Evolutionary conservation across 2,797 vertebrate species (phyloP).

Genomic region (Chelidonichthys spinosus): DNA sequence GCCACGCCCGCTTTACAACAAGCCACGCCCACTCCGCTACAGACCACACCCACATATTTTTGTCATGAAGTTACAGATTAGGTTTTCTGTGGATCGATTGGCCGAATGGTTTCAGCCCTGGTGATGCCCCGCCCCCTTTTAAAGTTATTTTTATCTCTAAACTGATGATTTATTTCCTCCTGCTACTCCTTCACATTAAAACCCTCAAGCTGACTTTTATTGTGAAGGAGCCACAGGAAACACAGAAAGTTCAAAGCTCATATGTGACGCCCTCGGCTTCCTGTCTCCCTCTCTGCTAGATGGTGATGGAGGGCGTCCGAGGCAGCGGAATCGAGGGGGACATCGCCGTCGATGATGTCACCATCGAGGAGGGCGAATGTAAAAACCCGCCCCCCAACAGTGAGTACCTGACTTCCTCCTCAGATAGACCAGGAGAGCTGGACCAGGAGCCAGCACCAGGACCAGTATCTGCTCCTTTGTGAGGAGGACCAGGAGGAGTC

Average conservation of each 20-base stretch:
- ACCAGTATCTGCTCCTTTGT: too few relatives aligned
- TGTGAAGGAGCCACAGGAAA: background rate
- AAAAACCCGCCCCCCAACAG: conserved; percentile 92
- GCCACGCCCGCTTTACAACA: background rate
- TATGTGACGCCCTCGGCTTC: background rate
- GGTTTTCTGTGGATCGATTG: too few relatives aligned
- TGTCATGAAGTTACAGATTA: too few relatives aligned
- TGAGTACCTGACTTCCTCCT: conserved; percentile 74
- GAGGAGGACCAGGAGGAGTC: too few relatives aligned
- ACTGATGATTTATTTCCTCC: background rate
- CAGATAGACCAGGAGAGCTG: too few relatives aligned
- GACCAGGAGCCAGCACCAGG: too few relatives aligned
- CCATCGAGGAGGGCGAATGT: conserved; percentile 95
- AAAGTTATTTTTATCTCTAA: too few relatives aligned
- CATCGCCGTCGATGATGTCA: conserved; percentile 94
- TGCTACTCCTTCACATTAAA: background rate
- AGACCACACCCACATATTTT: too few relatives aligned
- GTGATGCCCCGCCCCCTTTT: too few relatives aligned
- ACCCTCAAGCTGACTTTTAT: background rate
- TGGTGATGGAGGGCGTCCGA: conserved; percentile 94
- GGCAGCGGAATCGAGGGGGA: conserved; percentile 95
- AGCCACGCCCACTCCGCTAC: too few relatives aligned
- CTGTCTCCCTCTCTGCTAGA: conserved; percentile 55
- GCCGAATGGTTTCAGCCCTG: too few relatives aligned
- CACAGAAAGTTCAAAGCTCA: background rate